Base-by-base conservation (phyloP, 2,888 invertebrate species). In the Galeruca laticollis region DNA sequence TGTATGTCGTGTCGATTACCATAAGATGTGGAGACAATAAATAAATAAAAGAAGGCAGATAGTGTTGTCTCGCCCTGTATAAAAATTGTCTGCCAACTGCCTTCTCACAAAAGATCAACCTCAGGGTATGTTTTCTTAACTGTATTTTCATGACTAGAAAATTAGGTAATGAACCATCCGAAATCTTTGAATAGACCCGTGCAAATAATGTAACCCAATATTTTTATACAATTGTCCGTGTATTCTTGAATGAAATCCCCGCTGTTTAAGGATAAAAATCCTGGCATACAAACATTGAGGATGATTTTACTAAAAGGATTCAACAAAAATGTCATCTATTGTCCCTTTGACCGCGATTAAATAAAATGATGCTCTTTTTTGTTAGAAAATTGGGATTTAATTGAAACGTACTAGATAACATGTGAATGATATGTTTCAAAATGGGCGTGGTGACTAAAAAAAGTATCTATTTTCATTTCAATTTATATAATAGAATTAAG, bases 231-330 rank as follows among this genome's bases (percentile, higher is more conserved):
- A 73, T 72, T 75, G 73, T 72, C 67, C 60, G 69, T 60, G 69
- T 49, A 47, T 70, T 61, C 64, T 66, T 68, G 15, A 70, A 73
- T 71, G 69, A 71, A 64, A 51, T 52, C 62, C 64, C 60, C 59
- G 71, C 63, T 62, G 66, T 73, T 62, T 60, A 47, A 52, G 73
- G 66, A 70, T 67, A 70, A 75, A 72, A 26, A 72, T 67, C 60
- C 33, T 57, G 10, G 63, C 59, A 72, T 56, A 72, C 71, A 73
- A 76, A 78, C 69, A 77, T 76, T 75, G 75, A 73, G 74, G 74
- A 78, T 78, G 75, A 77, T 75, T 75, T 77, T 77, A 76, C 76
- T 61, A 73, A 63, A 72, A 68, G 66, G 74, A 21, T 59, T 73
- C 66, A 65, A 68, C 66, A 68, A 57, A 26, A 73, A 73, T 74